Percentiles rank a stretch among this genome's conserved stretches.
These are phyloP conservation scores for Palythoa grandiflora DNA, from an alignment of 92 coral and sea anemone species.

Conservation along the genomic window DNA sequence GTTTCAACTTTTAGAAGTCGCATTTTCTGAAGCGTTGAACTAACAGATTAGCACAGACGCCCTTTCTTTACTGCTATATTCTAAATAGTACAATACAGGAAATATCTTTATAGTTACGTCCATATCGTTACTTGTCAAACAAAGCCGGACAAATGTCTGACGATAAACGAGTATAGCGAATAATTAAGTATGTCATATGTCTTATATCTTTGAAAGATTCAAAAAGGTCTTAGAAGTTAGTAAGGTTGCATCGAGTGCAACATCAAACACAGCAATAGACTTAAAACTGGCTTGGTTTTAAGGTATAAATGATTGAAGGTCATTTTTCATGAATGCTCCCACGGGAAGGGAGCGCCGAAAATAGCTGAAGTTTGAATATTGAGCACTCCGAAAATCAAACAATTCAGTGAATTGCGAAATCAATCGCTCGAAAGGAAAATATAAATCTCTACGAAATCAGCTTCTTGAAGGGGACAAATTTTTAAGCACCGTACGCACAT, in stretches of 20 bases:
- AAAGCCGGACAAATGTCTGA: too few species aligned
- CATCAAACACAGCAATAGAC: neutral
- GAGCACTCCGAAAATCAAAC: neutral
- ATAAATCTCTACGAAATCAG: neutral
- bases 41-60: neutral
- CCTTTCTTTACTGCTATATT: neutral
- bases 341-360: neutral
- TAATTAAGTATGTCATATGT: neutral
- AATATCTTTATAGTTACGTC: neutral
- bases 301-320: neutral
- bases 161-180: too few species aligned
- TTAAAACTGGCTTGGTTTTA: neutral
- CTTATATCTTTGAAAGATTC: neutral
- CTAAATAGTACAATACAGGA: neutral
- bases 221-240: neutral
- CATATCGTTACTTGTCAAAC: neutral
- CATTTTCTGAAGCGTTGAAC: neutral
- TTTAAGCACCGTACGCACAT: neutral
- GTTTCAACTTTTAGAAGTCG: neutral
- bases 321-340: neutral
- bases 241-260: neutral
- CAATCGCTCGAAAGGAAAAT: neutral
- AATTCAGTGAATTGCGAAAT: neutral
- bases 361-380: neutral
- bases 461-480: neutral